These are phyloP conservation scores for Phocides pigmalion DNA, from an alignment of 1,140 invertebrate genomes.

Conservation along the genomic window DNA sequence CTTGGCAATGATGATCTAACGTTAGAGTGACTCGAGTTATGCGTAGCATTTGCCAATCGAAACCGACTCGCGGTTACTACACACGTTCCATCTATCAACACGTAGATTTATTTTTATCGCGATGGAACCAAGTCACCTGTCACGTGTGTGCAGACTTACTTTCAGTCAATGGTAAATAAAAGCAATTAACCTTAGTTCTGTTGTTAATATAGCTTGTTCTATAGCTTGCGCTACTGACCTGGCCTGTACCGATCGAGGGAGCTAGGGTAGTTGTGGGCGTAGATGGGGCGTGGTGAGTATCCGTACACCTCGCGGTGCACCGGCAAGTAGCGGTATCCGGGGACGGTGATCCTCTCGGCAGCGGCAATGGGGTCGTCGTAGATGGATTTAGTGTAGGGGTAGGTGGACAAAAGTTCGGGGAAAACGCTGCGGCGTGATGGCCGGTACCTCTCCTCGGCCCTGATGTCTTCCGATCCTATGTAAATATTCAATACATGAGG, in stretches of 20 bases:
- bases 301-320: constrained; percentile 94
- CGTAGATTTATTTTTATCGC: constrained; percentile 33
- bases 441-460: constrained; percentile 90
- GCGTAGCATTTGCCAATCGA: constrained; percentile 36
- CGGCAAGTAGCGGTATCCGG: constrained; percentile 94
- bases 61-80: constrained; percentile 38
- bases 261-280: constrained; percentile 91
- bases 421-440: constrained; percentile 88
- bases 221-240: constrained; percentile 87
- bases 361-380: constrained; percentile 92
- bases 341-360: constrained; percentile 91
- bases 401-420: constrained; percentile 85
- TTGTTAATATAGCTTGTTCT: constrained; percentile 19
- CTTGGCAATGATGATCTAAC: constrained; percentile 27
- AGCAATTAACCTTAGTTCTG: constrained; percentile 15
- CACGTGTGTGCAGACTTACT: constrained; percentile 20
- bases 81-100: constrained; percentile 38
- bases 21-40: constrained; percentile 36
- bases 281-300: constrained; percentile 93
- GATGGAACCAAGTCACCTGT: constrained; percentile 18
- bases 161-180: constrained; percentile 26
- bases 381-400: constrained; percentile 91
- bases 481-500: not conserved
- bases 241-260: constrained; percentile 91
- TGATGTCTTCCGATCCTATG: constrained; percentile 94